Conservation (phyloP, 1,140 invertebrate species). For the Tetraneura akinire region DNA sequence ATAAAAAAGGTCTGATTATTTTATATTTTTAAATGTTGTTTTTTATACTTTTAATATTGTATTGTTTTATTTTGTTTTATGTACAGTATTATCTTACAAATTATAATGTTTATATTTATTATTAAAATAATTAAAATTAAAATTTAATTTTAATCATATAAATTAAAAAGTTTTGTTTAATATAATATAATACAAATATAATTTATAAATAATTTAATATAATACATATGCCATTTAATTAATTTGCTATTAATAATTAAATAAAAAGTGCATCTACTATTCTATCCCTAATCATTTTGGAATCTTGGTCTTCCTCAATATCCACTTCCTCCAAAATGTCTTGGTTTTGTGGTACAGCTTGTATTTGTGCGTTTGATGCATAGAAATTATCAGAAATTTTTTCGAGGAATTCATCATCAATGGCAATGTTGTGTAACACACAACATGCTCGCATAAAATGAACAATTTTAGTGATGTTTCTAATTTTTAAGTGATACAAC, state of each 20-base stretch:
- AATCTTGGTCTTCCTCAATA: background rate
- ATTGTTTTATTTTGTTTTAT: too few species aligned
- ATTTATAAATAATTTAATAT: too few species aligned
- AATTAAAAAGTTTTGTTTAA: background rate
- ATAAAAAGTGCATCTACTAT: constrained; percentile 25
- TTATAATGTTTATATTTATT: too few species aligned
- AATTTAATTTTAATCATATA: background rate
- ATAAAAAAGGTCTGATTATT: too few species aligned
- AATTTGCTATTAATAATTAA: constrained; percentile 2
- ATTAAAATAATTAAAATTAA: background rate
- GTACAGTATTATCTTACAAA: too few species aligned
- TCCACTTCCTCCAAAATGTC: background rate
- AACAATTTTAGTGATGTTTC: constrained; percentile 3
- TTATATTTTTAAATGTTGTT: too few species aligned
- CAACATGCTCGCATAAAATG: constrained; percentile 4
- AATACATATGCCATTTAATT: too few species aligned
- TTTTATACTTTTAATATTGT: too few species aligned
- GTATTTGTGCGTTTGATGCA: background rate
- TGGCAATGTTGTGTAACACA: constrained; percentile 4
- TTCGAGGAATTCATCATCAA: background rate
- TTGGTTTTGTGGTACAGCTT: background rate
- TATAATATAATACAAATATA: background rate
- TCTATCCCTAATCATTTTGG: background rate
- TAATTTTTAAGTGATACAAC: background rate
- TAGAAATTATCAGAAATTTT: background rate